Evolutionary conservation across 2,113 vertebrate species (phyloP), one percentile per base, ranked within the genome.

Genomic region (Ramphastos sulfuratus): DNA sequence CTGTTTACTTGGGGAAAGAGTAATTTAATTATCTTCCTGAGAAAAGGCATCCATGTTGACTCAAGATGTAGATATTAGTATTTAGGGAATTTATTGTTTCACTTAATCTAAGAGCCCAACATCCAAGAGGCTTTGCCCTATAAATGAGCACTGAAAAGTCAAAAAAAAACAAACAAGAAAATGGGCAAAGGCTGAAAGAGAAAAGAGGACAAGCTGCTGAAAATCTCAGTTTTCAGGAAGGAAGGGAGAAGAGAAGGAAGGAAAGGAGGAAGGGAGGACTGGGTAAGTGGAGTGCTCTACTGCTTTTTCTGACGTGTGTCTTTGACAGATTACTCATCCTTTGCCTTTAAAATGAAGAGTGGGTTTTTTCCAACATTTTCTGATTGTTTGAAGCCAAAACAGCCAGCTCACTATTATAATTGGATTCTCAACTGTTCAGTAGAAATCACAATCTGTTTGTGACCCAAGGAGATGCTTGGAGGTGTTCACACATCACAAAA

Each of bases 21-120:
- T 93, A 95, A 96, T 93, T 95, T 86, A 94, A 95, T 96, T 85
- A 5, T 90, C 67, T 81, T 88, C 77, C 72, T 90, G 77, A 92
- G 59, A 82, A 84, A 94, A 95, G 31, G 9, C 18, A 88, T 94
- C 52, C 44, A 80, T 92, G 72, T 93, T 96, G 82, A 91, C 84
- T 88, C 52, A 79, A 39, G 56, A 86, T 74, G 28, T 67, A 76
- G 79, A n/a, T 84, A 94, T 87, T 94, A 92, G 48, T 73, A 87
- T 90, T 78, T 55, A 65, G 78, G 42, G 39, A 86, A 89, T 72
- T 69, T 87, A 91, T 92, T 95, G n/a, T 80, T 95, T 87, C 63
- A 71, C 74, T 82, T 95, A 92, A 82, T 90, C 69, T 87, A 93
- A 91, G 30, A 89, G 33, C 37, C 19, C n/a, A 71, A 60, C 66